Base-by-base conservation (phyloP, 2,888 invertebrate species). In the Tipula vernalis region DNA sequence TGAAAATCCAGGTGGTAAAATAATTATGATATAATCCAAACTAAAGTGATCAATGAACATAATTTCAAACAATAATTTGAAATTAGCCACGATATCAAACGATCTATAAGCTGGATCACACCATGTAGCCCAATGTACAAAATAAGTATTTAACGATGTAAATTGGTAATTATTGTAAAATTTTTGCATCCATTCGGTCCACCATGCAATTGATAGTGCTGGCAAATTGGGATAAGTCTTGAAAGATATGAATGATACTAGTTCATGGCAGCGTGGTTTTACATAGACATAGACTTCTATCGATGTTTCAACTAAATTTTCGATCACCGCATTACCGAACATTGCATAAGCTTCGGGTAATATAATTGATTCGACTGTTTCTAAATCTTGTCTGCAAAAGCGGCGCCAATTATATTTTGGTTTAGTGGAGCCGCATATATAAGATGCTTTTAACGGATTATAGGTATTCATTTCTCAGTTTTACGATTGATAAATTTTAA, bases 161-260 rank as follows among this genome's bases (percentile, higher is more conserved):
- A 87, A 85, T 0, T 28, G 41, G 51, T 42, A 83, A 18, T 83
- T 18, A 28, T 83, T 87, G n/a, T 94, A 95, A 89, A 93, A 92
- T 13, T 90, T 90, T 89, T 91, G 91, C n/a, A 94, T 89, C 92
- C 94, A 95, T n/a, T 91, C 89, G 83, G 92, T 91, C 95, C 95
- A 95, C 39, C 93, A 93, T 86, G 90, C 90, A 5, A 93, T 91
- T 39, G 93, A 92, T 8, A 95, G 90, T 0, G 93, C 91, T 0
- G 93, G 93, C 44, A 94, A 89, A 88, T 93, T 91, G 0, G 95
- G 95, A 89, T 92, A 93, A 88, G 91, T 90, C 87, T 91, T 90
- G 0, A 92, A 89, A 86, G 90, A 90, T 10, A 92, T 88, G 36
- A 88, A 89, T 0, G 91, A 91, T 6, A 92, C 57, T 15, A 86